These are phyloP conservation scores for Strigamia maritima DNA, from an alignment of 2,888 invertebrate genomes.

Conservation along the genomic window DNA sequence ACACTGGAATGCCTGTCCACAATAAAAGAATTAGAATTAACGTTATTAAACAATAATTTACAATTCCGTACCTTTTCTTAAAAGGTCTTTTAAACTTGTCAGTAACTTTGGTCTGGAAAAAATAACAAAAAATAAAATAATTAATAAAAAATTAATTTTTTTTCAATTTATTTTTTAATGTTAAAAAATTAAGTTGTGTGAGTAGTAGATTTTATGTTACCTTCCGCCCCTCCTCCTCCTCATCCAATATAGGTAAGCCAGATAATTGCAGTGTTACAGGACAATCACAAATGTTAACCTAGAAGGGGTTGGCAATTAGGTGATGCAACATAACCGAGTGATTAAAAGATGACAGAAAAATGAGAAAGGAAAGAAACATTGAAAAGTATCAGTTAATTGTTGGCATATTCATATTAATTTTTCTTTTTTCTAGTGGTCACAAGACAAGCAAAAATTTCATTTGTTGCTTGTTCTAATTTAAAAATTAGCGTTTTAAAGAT, in stretches of 20 bases:
- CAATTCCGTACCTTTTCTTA: slow-evolving; percentile 63
- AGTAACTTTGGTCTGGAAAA: slow-evolving; percentile 73
- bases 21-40: too few species aligned
- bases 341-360: not conserved
- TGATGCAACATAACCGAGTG: not conserved
- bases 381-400: too few species aligned
- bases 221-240: slow-evolving; percentile 38
- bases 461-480: too few species aligned
- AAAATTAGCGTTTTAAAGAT: too few species aligned
- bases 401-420: too few species aligned
- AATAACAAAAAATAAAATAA: slow-evolving; percentile 24
- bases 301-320: not conserved
- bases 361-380: not conserved
- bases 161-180: too few species aligned
- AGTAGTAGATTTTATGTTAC: not conserved
- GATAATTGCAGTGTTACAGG: slow-evolving; percentile 39
- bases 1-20: slow-evolving; percentile 47
- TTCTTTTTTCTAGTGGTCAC: too few species aligned
- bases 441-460: too few species aligned
- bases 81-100: slow-evolving; percentile 83
- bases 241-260: slow-evolving; percentile 38
- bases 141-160: not conserved
- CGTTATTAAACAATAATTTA: too few species aligned
- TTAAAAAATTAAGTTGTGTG: not conserved
- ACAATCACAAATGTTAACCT: slow-evolving; percentile 40